Conservation (phyloP, 2,888 invertebrate species). For the Drosophila kuntzei region DNA sequence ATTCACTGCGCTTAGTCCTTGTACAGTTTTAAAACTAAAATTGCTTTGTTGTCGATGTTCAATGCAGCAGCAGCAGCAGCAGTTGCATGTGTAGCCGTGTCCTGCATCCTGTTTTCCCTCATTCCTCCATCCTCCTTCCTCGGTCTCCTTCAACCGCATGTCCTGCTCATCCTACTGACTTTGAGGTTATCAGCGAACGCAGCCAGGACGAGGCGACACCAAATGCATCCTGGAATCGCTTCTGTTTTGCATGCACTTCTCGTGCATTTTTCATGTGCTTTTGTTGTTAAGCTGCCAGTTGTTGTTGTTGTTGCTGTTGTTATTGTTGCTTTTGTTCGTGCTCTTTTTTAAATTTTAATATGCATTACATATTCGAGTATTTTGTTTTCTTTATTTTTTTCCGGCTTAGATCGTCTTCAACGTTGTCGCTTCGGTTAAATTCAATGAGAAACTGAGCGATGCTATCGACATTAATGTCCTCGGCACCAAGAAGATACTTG, state of each 20-base stretch:
- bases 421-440: conserved; percentile 86
- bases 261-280: conserved; percentile 72
- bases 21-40: conserved; percentile 76
- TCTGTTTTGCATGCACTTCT: conserved; percentile 74
- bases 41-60: conserved; percentile 82
- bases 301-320: conserved; percentile 19
- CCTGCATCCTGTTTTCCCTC: too few relatives aligned
- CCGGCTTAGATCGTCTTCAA: conserved; percentile 85
- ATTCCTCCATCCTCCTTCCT: neutral
- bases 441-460: conserved; percentile 86
- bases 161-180: conserved; percentile 49
- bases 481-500: conserved; percentile 85
- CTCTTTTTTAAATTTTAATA: conserved; percentile 58
- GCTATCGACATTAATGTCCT: conserved; percentile 86
- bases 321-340: conserved; percentile 22
- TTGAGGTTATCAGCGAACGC: conserved; percentile 70
- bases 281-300: conserved; percentile 27
- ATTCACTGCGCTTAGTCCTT: conserved; percentile 67
- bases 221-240: conserved; percentile 52
- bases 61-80: conserved; percentile 73
- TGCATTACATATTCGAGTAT: conserved; percentile 50
- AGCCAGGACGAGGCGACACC: conserved; percentile 42
- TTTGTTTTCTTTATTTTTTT: neutral
- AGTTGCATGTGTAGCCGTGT: conserved; percentile 57
- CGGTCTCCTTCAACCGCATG: too few relatives aligned